Conservation (phyloP, 2,797 vertebrate species). For the Lepus oiostolus region DNA sequence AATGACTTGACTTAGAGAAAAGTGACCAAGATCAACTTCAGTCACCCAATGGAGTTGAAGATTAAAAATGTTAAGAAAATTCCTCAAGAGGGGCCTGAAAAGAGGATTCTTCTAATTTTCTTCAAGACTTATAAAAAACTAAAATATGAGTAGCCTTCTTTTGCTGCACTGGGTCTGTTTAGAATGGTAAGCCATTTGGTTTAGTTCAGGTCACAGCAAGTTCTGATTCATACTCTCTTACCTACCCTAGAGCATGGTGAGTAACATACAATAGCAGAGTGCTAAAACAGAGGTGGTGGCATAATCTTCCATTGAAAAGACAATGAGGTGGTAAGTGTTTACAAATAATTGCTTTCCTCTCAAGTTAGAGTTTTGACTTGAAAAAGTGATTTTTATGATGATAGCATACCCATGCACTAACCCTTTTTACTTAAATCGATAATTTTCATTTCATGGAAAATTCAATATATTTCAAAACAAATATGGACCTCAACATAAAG, state of each 20-base stretch:
- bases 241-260: neutral
- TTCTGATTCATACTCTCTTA: neutral
- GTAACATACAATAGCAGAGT: neutral
- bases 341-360: neutral
- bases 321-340: neutral
- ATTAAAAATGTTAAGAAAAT: neutral
- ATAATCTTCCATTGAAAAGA: neutral
- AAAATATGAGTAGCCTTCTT: neutral
- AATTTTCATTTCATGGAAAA: conserved; percentile 16
- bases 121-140: neutral
- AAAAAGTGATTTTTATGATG: neutral
- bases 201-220: neutral
- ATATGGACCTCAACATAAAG: neutral
- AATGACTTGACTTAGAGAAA: neutral
- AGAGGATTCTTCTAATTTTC: conserved; percentile 14
- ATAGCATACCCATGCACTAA: neutral
- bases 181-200: neutral
- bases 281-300: neutral
- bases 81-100: neutral
- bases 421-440: conserved; percentile 20
- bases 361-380: neutral
- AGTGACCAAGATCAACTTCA: neutral
- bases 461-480: neutral
- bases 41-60: neutral
- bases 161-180: neutral